These are phyloP conservation scores for Eupeodes corollae DNA, from an alignment of 1,140 invertebrate species.

Conservation along the genomic window DNA sequence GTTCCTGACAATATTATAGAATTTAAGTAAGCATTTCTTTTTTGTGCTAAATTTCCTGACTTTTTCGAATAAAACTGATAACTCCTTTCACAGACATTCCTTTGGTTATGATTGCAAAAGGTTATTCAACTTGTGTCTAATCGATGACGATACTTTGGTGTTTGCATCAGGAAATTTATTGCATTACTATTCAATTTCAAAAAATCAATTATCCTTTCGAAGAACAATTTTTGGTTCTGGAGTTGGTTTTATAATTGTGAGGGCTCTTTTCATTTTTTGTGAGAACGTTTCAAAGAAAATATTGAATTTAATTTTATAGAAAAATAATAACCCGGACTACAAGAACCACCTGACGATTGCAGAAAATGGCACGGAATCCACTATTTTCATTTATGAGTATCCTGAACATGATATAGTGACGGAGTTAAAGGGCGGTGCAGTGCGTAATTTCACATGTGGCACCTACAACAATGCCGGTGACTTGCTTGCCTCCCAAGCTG, in stretches of 20 bases:
- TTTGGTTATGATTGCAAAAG: constrained; percentile 78
- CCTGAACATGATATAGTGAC: constrained; percentile 61
- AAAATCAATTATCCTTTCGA: constrained; percentile 53
- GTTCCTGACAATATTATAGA: too few species aligned
- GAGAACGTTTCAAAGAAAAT: background rate
- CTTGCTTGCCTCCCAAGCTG: constrained; percentile 69
- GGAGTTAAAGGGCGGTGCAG: constrained; percentile 61
- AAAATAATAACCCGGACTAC: constrained; percentile 52
- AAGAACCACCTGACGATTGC: constrained; percentile 67
- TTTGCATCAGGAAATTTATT: constrained; percentile 73
- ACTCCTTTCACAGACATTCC: constrained; percentile 49
- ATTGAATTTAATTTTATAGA: constrained; percentile 39
- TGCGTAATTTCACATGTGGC: constrained; percentile 57
- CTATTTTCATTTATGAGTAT: constrained; percentile 74
- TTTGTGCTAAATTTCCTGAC: too few species aligned
- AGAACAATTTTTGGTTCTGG: constrained; percentile 61
- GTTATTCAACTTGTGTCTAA: constrained; percentile 63
- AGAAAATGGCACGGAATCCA: constrained; percentile 69
- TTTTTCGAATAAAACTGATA: too few species aligned
- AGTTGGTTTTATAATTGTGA: constrained; percentile 67
- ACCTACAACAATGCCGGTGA: constrained; percentile 70
- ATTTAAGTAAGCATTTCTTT: too few species aligned
- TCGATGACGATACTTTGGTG: constrained; percentile 58
- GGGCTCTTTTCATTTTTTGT: constrained; percentile 9
- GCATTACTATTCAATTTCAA: constrained; percentile 58